Evolutionary conservation across 2,888 invertebrate species (phyloP).

Genomic region (Drosophila acutilabella): DNA sequence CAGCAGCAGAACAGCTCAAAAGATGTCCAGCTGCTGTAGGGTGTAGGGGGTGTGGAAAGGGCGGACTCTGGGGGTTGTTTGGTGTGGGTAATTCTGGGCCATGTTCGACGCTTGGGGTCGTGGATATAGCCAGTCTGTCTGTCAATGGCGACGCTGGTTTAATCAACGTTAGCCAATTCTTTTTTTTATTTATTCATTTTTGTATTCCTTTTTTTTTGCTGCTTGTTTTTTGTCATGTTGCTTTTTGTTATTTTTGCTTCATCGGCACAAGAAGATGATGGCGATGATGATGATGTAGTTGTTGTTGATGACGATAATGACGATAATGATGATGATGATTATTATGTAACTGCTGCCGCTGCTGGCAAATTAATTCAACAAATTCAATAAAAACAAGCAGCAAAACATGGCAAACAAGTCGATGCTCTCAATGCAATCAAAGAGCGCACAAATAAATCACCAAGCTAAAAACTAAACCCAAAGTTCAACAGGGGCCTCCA

Average conservation of each 20-base stretch:
- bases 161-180: slow-evolving; percentile 66
- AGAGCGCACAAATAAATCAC: slow-evolving; percentile 78
- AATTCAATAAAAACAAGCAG: slow-evolving; percentile 79
- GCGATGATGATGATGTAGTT: background rate
- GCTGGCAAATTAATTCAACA: slow-evolving; percentile 76
- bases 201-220: slow-evolving; percentile 18
- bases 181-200: slow-evolving; percentile 19
- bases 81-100: background rate
- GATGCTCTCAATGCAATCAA: slow-evolving; percentile 63
- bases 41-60: background rate
- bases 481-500: slow-evolving; percentile 5
- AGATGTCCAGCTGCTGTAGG: slow-evolving; percentile 46
- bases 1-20: slow-evolving; percentile 37
- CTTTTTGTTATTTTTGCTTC: slow-evolving; percentile 33
- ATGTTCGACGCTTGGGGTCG: background rate
- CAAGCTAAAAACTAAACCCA: slow-evolving; percentile 67
- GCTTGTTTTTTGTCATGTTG: slow-evolving; percentile 17
- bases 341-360: slow-evolving; percentile 44
- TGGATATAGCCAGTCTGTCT: slow-evolving; percentile 19
- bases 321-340: background rate
- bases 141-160: slow-evolving; percentile 69
- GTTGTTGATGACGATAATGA: slow-evolving; percentile 14
- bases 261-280: slow-evolving; percentile 31
- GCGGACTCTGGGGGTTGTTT: too few relatives aligned
- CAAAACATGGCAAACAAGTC: slow-evolving; percentile 70